Evolutionary conservation across 2,888 invertebrate species (phyloP), one percentile per base, ranked within the genome.

Genomic region (Maniola hyperantus): DNA sequence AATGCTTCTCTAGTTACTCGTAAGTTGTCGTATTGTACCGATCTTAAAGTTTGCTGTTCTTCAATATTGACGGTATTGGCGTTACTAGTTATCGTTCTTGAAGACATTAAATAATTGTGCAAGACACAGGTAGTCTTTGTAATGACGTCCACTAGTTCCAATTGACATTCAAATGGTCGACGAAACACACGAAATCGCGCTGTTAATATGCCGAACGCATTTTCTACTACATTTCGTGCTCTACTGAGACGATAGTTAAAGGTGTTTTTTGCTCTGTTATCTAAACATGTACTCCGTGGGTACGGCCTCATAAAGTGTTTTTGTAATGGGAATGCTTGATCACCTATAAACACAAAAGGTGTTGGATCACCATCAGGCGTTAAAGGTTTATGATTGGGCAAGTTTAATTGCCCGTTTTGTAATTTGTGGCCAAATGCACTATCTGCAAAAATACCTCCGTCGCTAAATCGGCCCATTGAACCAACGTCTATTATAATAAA

Each of bases 1-100:
- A 72, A 72, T 71, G 71, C 72, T 72, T 72, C 70, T 70, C 70
- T 72, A 68, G 70, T 71, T 72, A 71, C 71, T 73, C 72, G 74
- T 71, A 71, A 67, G 66, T 71, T 72, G 67, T 72, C 65, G 71
- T 72, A 71, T 71, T 68, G 70, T 72, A 67, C 70, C 70, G 70
- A 70, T 69, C 68, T 64, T 60, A 58, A 68, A 74, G 68, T 66
- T 70, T 67, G 70, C 65, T 71, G 64, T 66, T 68, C 69, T 73
- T 71, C 71, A 75, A 69, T 68, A 70, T 70, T 72, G 48, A 48
- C 48, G 48, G 48, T 18, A 48, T 48, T 48, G 48, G 48, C 48
- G 48, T 48, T 48, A 48, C 48, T 48, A 48, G 48, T 48, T 48
- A 18, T 48, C 48, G 48, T 48, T 48, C 48, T 48, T 48, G 48